Conservation (phyloP, 2,113 vertebrate genomes). For the Brachypteracias leptosomus region DNA sequence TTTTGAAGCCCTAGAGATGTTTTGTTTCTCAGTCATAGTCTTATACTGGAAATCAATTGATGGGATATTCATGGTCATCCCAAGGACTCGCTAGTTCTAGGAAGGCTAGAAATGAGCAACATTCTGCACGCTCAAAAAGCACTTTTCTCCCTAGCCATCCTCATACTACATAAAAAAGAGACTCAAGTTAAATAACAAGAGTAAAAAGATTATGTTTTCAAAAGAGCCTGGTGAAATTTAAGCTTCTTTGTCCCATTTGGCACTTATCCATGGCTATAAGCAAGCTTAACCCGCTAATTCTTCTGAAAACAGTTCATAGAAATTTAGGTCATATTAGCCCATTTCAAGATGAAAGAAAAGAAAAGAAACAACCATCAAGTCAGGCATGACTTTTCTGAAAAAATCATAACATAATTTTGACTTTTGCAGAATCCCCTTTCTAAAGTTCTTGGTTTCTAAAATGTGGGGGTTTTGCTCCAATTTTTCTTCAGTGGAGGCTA, state of each 20-base stretch:
- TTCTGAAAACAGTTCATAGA: neutral
- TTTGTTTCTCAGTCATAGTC: neutral
- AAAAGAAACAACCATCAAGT: neutral
- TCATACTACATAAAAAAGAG: neutral
- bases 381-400: neutral
- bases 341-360: conserved; percentile 14
- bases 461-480: neutral
- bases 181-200: neutral
- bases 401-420: neutral
- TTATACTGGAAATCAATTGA: neutral
- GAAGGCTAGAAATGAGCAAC: neutral
- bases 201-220: neutral
- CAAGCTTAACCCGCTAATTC: conserved; percentile 7
- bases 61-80: neutral
- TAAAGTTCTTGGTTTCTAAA: neutral
- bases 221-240: conserved; percentile 7
- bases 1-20: neutral
- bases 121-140: neutral
- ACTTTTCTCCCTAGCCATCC: neutral
- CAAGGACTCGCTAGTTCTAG: neutral
- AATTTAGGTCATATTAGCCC: neutral
- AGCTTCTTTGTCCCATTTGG: neutral
- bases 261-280: neutral
- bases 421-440: neutral
- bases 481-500: neutral